A percentile compares a stretch with the other conserved stretches of the same genome.
Conservation (phyloP, 2,797 vertebrate genomes). For the Calcarius lapponicus region DNA sequence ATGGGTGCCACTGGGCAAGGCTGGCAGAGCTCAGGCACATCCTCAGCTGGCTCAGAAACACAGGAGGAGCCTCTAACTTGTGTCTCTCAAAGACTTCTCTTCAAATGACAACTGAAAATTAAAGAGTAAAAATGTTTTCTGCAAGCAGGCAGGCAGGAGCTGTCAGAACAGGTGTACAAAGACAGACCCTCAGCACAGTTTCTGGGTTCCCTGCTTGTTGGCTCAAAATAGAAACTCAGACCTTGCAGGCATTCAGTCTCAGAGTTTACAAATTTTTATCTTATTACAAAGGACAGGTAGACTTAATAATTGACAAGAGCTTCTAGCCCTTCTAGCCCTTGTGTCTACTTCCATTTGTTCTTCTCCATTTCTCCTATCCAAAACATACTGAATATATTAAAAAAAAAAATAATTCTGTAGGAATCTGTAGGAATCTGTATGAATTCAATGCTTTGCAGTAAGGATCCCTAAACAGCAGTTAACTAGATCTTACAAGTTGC, state of each 20-base stretch:
- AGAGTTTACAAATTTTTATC: background rate
- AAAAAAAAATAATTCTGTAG: too few relatives aligned
- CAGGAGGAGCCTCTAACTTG: background rate
- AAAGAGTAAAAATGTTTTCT: background rate
- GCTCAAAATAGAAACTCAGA: background rate
- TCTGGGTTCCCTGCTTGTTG: background rate
- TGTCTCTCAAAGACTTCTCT: background rate
- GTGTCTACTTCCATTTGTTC: constrained; percentile 33
- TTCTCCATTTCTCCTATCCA: background rate
- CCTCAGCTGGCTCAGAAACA: fast-evolving
- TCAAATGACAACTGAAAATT: background rate
- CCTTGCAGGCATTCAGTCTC: background rate
- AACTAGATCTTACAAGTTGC: background rate
- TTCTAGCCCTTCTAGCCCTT: background rate
- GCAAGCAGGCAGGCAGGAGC: background rate
- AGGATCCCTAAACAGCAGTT: background rate
- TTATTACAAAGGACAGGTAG: constrained; percentile 22
- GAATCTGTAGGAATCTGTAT: too few relatives aligned
- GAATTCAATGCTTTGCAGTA: background rate
- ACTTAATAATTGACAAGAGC: constrained; percentile 8
- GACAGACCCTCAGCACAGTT: background rate
- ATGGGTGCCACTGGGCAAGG: fast-evolving
- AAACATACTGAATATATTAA: background rate
- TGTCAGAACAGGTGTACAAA: background rate
- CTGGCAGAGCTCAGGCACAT: background rate